phyloP scores from a whole-genome alignment of 2,797 vertebrate species.

The Pipistrellus kuhlii region DNA sequence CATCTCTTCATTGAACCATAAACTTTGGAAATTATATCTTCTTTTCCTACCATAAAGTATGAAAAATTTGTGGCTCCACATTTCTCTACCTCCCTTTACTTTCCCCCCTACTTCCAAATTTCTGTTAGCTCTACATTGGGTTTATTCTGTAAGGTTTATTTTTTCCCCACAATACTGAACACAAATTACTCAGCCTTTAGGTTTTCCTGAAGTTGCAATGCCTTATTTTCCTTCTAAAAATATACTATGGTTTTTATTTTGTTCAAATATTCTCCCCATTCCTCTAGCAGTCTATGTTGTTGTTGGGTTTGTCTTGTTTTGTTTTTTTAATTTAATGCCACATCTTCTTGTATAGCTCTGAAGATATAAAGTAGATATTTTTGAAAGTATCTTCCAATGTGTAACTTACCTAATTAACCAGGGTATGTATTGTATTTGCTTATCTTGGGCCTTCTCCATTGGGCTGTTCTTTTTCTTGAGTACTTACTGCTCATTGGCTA shows the following conservation, averaged over 20 bases:
- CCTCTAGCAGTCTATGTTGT: neutral
- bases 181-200: neutral
- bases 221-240: neutral
- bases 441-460: neutral
- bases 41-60: neutral
- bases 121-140: neutral
- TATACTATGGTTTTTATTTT: neutral
- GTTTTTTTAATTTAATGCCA: neutral
- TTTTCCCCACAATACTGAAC: neutral
- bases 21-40: neutral
- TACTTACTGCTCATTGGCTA: neutral
- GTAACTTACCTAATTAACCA: neutral
- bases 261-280: neutral
- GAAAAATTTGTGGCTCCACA: neutral
- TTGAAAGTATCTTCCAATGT: neutral
- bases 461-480: neutral
- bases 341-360: neutral
- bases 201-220: neutral
- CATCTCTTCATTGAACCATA: neutral
- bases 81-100: neutral
- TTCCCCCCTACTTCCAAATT: neutral
- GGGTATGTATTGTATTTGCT: neutral
- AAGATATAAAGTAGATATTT: neutral
- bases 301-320: too few relatives aligned
- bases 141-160: neutral